A percentile compares a stretch with the other conserved stretches of the same genome.
Conservation (phyloP, 1,140 invertebrate genomes). For the Listronotus bonariensis region DNA sequence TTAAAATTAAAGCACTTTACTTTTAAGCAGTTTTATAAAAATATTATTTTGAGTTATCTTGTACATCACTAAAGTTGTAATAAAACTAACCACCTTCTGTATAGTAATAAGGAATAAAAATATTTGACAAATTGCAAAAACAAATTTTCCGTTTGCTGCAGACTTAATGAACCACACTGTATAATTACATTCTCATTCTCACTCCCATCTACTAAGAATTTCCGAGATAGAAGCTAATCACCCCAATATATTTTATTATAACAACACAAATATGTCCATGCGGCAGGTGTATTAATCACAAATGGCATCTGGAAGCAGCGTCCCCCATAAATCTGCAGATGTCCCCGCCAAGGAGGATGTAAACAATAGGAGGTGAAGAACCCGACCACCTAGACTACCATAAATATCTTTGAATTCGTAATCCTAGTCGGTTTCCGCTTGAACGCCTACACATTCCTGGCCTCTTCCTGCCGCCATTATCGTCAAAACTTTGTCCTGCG, state of each 20-base stretch:
- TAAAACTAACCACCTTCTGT: too few species aligned
- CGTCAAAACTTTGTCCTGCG: conserved; percentile 32
- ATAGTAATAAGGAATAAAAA: too few species aligned
- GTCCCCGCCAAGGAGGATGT: conserved; percentile 45
- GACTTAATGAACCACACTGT: too few species aligned
- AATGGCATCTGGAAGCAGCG: conserved; percentile 30
- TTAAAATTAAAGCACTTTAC: too few species aligned
- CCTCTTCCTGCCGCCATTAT: conserved; percentile 30
- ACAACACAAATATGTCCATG: conserved; percentile 13
- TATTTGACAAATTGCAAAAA: too few species aligned
- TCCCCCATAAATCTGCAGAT: conserved; percentile 46
- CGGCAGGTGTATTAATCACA: conserved; percentile 36
- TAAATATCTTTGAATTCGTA: conserved; percentile 48
- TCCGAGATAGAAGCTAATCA: not conserved
- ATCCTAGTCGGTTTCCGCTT: conserved; percentile 44
- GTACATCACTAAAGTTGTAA: too few species aligned
- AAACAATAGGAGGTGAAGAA: conserved; percentile 49
- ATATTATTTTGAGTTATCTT: too few species aligned
- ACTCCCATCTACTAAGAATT: not conserved
- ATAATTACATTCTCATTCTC: too few species aligned
- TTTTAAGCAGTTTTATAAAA: too few species aligned
- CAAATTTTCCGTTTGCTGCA: too few species aligned
- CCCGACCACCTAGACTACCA: conserved; percentile 43
- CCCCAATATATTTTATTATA: conserved; percentile 12
- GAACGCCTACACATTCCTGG: conserved; percentile 39